Conservation (phyloP, 2,113 vertebrate genomes). For the Baryphthengus martii region DNA sequence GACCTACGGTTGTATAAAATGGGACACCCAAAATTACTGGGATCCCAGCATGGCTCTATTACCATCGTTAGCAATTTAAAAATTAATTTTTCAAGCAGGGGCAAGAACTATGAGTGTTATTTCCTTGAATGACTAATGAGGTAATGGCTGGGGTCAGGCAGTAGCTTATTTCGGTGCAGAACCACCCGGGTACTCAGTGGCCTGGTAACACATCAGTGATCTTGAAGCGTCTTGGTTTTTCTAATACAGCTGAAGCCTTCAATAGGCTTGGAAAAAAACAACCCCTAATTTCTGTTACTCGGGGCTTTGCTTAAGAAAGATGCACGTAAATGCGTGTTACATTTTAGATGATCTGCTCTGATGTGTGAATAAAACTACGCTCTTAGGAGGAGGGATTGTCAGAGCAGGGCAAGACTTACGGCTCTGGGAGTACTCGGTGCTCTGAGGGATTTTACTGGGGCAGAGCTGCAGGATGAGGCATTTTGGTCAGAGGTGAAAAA, state of each 20-base stretch:
- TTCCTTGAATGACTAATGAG: background rate
- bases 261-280: background rate
- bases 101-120: background rate
- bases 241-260: background rate
- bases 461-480: background rate
- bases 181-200: background rate
- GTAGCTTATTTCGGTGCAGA: background rate
- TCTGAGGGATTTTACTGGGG: background rate
- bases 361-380: background rate
- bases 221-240: background rate
- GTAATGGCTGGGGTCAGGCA: background rate
- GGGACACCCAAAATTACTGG: background rate
- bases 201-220: background rate
- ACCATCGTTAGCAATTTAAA: background rate
- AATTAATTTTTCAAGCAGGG: background rate
- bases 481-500: background rate
- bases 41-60: background rate
- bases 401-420: background rate
- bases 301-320: background rate
- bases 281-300: background rate
- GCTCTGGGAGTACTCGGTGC: background rate
- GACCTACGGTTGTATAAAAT: background rate
- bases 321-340: background rate
- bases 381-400: background rate
- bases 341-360: background rate